phyloP scores from a whole-genome alignment of 1,140 invertebrate genomes.

The Fopius arisanus region DNA sequence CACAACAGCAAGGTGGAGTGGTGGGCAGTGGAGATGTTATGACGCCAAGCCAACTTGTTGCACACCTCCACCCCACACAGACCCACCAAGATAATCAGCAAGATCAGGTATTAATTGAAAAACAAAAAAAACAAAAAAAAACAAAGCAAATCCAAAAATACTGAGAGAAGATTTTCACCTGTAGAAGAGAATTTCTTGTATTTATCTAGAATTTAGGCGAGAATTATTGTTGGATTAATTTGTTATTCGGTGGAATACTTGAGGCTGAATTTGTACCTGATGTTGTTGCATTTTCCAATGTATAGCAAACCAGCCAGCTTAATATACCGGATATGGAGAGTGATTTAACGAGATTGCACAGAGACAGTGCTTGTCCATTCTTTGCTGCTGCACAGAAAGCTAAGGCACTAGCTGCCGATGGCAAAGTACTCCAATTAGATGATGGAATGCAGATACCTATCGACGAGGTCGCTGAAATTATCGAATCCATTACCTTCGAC shows the following conservation, averaged over 20 bases:
- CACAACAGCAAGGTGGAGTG: constrained; percentile 47
- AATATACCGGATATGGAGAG: constrained; percentile 50
- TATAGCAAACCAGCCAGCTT: constrained; percentile 47
- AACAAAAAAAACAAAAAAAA: constrained; percentile 15
- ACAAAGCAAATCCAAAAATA: not conserved
- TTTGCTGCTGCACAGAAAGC: constrained; percentile 55
- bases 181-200: not conserved
- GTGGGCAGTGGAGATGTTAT: constrained; percentile 47
- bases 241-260: not conserved
- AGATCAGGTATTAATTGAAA: constrained; percentile 42
- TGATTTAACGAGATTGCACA: constrained; percentile 51
- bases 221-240: constrained; percentile 4
- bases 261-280: not conserved
- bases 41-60: constrained; percentile 58
- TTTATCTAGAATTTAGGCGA: not conserved
- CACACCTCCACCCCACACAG: constrained; percentile 59
- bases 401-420: constrained; percentile 53
- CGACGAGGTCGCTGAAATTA: constrained; percentile 67
- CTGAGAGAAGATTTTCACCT: not conserved
- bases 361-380: constrained; percentile 55
- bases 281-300: constrained; percentile 25
- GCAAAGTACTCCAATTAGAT: constrained; percentile 57
- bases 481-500: constrained; percentile 66
- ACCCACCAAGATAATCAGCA: constrained; percentile 49
- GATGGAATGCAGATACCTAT: constrained; percentile 62